Percentiles rank a stretch among this genome's conserved stretches.
phyloP scores from a whole-genome alignment of 2,797 vertebrate species.

The Pelochelys cantorii region DNA sequence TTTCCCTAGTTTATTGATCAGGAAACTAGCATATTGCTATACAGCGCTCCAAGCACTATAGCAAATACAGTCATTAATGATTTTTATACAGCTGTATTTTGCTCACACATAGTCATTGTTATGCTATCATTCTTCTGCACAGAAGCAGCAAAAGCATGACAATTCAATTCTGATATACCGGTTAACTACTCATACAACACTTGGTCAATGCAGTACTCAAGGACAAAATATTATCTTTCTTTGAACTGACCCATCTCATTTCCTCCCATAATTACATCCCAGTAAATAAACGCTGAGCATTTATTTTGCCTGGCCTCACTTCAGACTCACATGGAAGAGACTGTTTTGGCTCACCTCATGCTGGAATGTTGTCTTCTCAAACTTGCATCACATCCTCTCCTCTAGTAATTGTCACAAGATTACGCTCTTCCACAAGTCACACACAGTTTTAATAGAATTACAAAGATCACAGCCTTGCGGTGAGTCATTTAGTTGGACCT shows the following conservation, averaged over 20 bases:
- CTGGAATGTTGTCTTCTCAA: slow-evolving; percentile 47
- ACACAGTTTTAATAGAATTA: neutral
- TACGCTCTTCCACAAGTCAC: neutral
- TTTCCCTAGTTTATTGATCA: no score
- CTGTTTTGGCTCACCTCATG: slow-evolving; percentile 30
- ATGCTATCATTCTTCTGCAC: slow-evolving; percentile 2
- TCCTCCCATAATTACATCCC: slow-evolving; percentile 43
- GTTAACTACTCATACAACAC: slow-evolving; percentile 7
- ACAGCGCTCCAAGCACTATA: neutral
- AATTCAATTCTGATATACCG: slow-evolving; percentile 26
- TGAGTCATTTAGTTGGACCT: neutral
- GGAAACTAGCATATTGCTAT: neutral
- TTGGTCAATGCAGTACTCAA: neutral
- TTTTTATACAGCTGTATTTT: neutral
- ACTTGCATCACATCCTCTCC: neutral
- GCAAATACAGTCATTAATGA: neutral
- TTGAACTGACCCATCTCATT: neutral
- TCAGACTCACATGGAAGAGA: slow-evolving; percentile 30
- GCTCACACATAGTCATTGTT: neutral
- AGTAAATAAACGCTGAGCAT: neutral
- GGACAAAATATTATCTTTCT: slow-evolving; percentile 1
- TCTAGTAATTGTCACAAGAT: neutral
- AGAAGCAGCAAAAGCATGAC: slow-evolving; percentile 17
- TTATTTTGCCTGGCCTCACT: slow-evolving; percentile 30
- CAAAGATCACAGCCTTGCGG: neutral